Conservation (phyloP, 2,797 vertebrate genomes). For the Hoplostethus mediterraneus region DNA sequence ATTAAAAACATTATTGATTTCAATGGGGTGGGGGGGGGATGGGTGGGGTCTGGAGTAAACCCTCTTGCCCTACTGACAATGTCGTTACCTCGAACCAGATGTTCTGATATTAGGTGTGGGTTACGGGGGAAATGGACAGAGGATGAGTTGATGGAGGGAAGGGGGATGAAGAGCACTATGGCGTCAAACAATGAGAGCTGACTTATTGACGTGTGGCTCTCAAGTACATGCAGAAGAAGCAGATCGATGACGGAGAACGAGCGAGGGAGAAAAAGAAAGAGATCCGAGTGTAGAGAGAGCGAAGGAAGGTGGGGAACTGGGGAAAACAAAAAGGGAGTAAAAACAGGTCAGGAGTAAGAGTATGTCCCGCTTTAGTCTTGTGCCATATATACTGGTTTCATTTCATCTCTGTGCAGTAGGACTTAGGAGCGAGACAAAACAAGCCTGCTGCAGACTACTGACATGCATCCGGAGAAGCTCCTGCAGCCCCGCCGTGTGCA, state of each 20-base stretch:
- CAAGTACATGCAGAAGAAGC: slow-evolving; percentile 13
- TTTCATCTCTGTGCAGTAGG: neutral
- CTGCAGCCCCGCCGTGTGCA: slow-evolving; percentile 27
- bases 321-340: slow-evolving; percentile 18
- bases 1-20: slow-evolving; percentile 67
- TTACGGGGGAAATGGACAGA: slow-evolving; percentile 30
- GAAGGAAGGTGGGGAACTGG: slow-evolving; percentile 13
- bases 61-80: slow-evolving; percentile 59
- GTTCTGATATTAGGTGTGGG: slow-evolving; percentile 67
- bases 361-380: neutral
- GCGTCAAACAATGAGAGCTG: slow-evolving; percentile 35
- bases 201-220: slow-evolving; percentile 14
- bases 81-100: slow-evolving; percentile 75
- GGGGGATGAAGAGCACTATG: slow-evolving; percentile 19
- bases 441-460: neutral
- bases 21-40: slow-evolving; percentile 44
- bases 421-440: neutral
- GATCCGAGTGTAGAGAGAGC: neutral
- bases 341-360: slow-evolving; percentile 35
- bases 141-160: slow-evolving; percentile 44
- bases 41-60: slow-evolving; percentile 34
- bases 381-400: neutral
- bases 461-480: neutral
- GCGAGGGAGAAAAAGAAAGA: slow-evolving; percentile 16
- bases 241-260: slow-evolving; percentile 22